Evolutionary conservation across 2,888 invertebrate species (phyloP).

Genomic region (Dromius quadrimaculatus): DNA sequence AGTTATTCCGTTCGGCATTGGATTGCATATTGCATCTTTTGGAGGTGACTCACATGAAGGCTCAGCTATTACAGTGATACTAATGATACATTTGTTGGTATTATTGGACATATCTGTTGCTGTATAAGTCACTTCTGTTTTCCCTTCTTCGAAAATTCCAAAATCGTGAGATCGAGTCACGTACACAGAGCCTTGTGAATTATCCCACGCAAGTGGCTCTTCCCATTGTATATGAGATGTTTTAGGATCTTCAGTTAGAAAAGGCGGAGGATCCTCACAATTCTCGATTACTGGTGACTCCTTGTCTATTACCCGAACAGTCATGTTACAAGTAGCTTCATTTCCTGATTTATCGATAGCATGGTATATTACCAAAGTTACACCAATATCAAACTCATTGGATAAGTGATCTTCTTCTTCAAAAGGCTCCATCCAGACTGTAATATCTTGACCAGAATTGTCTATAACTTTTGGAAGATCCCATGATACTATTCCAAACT

Average conservation of each 20-base stretch:
- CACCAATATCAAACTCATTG: slow-evolving; percentile 70
- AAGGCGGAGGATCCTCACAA: slow-evolving; percentile 72
- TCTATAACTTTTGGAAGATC: slow-evolving; percentile 67
- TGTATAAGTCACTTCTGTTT: slow-evolving; percentile 70
- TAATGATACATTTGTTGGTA: slow-evolving; percentile 70
- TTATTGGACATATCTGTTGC: slow-evolving; percentile 73
- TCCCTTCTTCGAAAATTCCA: slow-evolving; percentile 70
- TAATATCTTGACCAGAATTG: slow-evolving; percentile 71
- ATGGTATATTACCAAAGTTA: slow-evolving; percentile 71
- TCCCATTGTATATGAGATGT: slow-evolving; percentile 71
- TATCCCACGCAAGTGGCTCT: slow-evolving; percentile 72
- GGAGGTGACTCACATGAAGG: slow-evolving; percentile 40
- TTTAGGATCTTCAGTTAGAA: slow-evolving; percentile 61
- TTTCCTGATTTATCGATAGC: slow-evolving; percentile 74
- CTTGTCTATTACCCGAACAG: slow-evolving; percentile 70
- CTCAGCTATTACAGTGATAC: slow-evolving; percentile 71
- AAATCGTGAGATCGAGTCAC: slow-evolving; percentile 65
- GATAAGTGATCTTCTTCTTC: slow-evolving; percentile 19
- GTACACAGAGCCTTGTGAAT: slow-evolving; percentile 66
- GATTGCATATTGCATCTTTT: slow-evolving; percentile 56
- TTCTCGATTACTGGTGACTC: slow-evolving; percentile 72
- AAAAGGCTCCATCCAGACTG: slow-evolving; percentile 72
- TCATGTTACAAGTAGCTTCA: slow-evolving; percentile 73
- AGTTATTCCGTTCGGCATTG: slow-evolving; percentile 59
- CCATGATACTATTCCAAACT: slow-evolving; percentile 70